Conservation (phyloP, 2,797 vertebrate species). For the Borostomias antarcticus region DNA sequence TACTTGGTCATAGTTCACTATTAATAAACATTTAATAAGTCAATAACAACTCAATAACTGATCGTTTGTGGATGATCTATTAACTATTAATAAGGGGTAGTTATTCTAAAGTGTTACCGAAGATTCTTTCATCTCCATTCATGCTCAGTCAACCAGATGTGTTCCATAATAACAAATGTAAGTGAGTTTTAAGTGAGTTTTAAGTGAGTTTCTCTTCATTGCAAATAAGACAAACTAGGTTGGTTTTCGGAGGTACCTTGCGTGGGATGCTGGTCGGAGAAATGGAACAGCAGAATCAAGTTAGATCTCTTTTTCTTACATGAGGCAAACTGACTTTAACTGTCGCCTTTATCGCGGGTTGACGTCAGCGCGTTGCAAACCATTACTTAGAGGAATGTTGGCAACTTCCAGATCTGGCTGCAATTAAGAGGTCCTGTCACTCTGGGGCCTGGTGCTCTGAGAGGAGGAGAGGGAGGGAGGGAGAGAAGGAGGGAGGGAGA, state of each 20-base stretch:
- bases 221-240: constrained; percentile 33
- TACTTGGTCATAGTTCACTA: too few species aligned
- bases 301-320: constrained; percentile 13
- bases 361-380: constrained; percentile 66
- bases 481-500: constrained; percentile 32
- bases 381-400: constrained; percentile 64
- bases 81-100: background rate
- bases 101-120: too few species aligned
- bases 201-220: constrained; percentile 55
- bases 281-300: constrained; percentile 30
- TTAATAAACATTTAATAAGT: too few species aligned
- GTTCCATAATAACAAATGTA: constrained; percentile 38
- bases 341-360: constrained; percentile 62
- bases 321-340: constrained; percentile 43
- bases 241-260: background rate
- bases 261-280: constrained; percentile 6
- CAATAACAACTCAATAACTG: too few species aligned
- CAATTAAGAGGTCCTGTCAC: constrained; percentile 66
- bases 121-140: constrained; percentile 33
- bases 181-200: constrained; percentile 57
- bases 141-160: constrained; percentile 41
- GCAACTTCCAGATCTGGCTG: constrained; percentile 64
- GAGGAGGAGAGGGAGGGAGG: background rate
- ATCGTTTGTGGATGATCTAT: background rate
- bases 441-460: constrained; percentile 11